These are phyloP conservation scores for Cephalophus harveyi DNA, from an alignment of 2,113 vertebrate species.

Conservation along the genomic window DNA sequence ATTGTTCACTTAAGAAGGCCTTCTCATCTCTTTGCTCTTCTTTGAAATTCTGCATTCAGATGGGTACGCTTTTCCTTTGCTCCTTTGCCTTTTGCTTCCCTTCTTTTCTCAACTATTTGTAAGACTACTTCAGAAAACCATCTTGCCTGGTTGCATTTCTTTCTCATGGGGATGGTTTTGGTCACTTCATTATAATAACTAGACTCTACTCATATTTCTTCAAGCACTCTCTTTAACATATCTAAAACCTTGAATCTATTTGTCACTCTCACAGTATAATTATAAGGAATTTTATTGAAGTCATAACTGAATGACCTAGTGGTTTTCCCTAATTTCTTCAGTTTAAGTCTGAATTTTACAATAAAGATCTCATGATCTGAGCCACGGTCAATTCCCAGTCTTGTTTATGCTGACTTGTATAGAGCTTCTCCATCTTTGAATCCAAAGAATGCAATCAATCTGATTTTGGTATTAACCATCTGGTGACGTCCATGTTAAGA, in stretches of 20 bases:
- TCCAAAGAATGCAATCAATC: not conserved
- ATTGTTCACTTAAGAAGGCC: not conserved
- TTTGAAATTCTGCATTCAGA: not conserved
- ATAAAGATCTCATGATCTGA: not conserved
- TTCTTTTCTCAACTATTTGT: not conserved
- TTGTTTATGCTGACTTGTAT: not conserved
- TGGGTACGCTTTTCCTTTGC: not conserved
- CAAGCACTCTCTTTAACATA: not conserved
- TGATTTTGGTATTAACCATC: not conserved
- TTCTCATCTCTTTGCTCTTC: not conserved
- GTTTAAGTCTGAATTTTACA: not conserved
- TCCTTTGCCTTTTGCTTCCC: not conserved
- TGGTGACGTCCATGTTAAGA: not conserved
- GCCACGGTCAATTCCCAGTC: not conserved
- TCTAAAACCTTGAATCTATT: not conserved
- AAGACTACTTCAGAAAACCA: not conserved
- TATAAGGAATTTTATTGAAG: not conserved
- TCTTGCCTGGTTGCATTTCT: not conserved
- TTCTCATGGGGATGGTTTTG: not conserved
- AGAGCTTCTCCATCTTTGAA: not conserved
- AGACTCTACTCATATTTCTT: not conserved
- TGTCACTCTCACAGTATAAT: not conserved
- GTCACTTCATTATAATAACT: not conserved
- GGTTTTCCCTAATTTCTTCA: not conserved
- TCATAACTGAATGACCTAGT: not conserved